These are phyloP conservation scores for Chironomus tepperi DNA, from an alignment of 1,140 invertebrate genomes.

Conservation along the genomic window DNA sequence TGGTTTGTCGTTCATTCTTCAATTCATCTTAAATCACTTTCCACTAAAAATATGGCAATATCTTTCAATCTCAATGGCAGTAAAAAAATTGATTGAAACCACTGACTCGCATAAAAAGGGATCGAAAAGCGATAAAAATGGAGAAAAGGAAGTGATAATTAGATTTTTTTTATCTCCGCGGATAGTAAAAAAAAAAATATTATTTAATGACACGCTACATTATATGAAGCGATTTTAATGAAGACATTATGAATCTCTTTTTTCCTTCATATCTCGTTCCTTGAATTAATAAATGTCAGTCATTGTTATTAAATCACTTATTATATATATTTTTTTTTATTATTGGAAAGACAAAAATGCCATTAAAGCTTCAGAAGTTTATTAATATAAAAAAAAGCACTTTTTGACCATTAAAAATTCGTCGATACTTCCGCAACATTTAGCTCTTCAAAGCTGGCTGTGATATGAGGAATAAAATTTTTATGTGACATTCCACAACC, in stretches of 20 bases:
- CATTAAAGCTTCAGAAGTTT: not conserved
- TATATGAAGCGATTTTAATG: too few species aligned
- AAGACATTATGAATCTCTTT: too few species aligned
- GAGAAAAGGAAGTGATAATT: not conserved
- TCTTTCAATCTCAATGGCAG: too few species aligned
- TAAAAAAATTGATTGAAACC: not conserved
- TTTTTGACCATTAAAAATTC: not conserved
- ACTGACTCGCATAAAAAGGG: not conserved
- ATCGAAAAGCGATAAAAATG: slow-evolving; percentile 7
- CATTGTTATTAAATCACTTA: not conserved
- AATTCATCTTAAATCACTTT: too few species aligned
- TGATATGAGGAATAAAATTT: slow-evolving; percentile 58
- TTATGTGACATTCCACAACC: slow-evolving; percentile 62
- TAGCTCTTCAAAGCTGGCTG: slow-evolving; percentile 79
- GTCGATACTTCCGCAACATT: slow-evolving; percentile 35
- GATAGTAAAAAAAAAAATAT: not conserved
- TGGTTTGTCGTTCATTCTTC: too few species aligned
- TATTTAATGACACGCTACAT: not conserved
- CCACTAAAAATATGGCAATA: too few species aligned
- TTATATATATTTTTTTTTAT: not conserved
- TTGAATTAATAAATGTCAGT: too few species aligned
- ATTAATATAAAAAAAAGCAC: too few species aligned
- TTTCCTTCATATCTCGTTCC: too few species aligned
- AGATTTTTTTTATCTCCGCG: not conserved
- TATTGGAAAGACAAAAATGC: not conserved